A percentile compares a stretch with the other conserved stretches of the same genome.
These are phyloP conservation scores for Arctocebus calabarensis DNA, from an alignment of 2,797 vertebrate genomes.

Conservation along the genomic window DNA sequence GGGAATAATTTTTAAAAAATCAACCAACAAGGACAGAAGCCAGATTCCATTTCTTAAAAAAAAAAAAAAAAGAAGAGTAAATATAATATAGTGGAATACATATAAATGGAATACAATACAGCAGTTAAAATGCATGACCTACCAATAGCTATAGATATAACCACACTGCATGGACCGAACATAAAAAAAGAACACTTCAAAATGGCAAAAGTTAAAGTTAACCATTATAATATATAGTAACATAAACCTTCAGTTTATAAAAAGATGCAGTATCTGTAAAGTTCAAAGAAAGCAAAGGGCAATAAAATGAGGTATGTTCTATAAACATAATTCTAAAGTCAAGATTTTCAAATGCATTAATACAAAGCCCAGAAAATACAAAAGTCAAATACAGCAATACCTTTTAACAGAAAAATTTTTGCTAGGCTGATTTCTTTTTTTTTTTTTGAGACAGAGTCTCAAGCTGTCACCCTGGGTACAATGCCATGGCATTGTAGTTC, in stretches of 20 bases:
- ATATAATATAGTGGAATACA: background rate
- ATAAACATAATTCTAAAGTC: constrained; percentile 23
- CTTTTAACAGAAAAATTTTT: background rate
- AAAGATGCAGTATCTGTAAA: background rate
- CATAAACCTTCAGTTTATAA: background rate
- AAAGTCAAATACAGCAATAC: background rate
- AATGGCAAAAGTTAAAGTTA: constrained; percentile 32
- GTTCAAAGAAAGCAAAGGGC: background rate
- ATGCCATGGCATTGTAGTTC: too few relatives aligned
- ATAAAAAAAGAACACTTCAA: background rate
- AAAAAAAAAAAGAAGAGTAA: background rate
- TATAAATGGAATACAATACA: constrained; percentile 14
- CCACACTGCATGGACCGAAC: background rate
- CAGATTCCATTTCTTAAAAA: background rate
- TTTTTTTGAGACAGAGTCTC: too few relatives aligned
- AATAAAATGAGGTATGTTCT: background rate
- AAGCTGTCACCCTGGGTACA: too few relatives aligned
- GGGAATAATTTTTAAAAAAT: constrained; percentile 16
- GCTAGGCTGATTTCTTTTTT: background rate
- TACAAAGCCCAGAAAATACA: background rate
- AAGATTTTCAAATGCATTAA: constrained; percentile 16
- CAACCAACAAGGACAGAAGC: background rate
- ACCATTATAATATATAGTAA: background rate
- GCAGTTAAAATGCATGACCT: constrained; percentile 19
- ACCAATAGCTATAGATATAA: background rate